Evolutionary conservation across 2,888 invertebrate genomes (phyloP).

Genomic region (Ryuthela nishihirai): DNA sequence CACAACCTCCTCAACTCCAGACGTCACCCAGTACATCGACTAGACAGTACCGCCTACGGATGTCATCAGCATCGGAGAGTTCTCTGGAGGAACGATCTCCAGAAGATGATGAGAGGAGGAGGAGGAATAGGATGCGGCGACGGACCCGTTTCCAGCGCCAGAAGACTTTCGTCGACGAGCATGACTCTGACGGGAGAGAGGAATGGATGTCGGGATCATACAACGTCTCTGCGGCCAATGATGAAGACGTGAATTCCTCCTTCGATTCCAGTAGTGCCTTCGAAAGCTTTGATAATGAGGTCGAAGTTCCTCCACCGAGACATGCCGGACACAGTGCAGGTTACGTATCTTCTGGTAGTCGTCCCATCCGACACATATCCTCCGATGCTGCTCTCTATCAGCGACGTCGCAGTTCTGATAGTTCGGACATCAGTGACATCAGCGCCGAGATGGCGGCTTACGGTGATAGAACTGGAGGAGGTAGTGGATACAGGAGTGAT

Average conservation of each 20-base stretch:
- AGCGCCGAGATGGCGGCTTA: conserved; percentile 34
- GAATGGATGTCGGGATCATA: neutral
- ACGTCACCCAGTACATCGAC: neutral
- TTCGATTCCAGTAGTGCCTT: conserved; percentile 8
- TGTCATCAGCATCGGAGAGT: conserved; percentile 8
- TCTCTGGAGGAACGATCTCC: conserved; percentile 10
- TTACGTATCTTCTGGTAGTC: neutral
- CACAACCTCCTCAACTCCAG: neutral
- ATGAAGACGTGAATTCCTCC: neutral
- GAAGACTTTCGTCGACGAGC: conserved; percentile 22
- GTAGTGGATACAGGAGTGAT: conserved; percentile 8
- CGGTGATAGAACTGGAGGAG: conserved; percentile 13
- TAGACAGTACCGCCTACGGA: neutral
- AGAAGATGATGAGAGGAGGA: conserved; percentile 2
- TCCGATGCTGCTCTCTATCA: conserved; percentile 16
- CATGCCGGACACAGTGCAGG: neutral
- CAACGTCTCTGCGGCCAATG: neutral
- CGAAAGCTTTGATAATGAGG: conserved; percentile 3
- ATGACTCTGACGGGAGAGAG: conserved; percentile 7
- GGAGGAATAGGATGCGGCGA: conserved; percentile 10
- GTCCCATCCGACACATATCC: conserved; percentile 10
- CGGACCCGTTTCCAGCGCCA: conserved; percentile 21
- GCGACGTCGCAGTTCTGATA: conserved; percentile 42
- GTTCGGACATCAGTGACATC: conserved; percentile 37
- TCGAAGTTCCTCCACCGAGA: neutral